phyloP scores from a whole-genome alignment of 35 echinoderm and acorn worm species.

The Apostichopus japonicus region DNA sequence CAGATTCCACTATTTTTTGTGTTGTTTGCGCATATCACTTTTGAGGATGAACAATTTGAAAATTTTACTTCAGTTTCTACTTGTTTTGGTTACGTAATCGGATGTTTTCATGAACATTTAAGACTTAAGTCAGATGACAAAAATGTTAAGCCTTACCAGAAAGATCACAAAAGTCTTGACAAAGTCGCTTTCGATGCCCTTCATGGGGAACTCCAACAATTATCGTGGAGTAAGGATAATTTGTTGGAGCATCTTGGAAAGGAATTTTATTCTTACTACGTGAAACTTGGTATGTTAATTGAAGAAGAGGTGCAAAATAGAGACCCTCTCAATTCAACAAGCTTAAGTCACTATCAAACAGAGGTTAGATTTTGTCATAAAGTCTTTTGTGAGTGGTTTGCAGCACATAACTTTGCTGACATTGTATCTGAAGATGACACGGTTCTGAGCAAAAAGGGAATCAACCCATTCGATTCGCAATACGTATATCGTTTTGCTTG shows the following conservation, averaged over 20 bases:
- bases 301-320: constrained; percentile 6
- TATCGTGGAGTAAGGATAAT: not conserved
- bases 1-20: not conserved
- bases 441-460: not conserved
- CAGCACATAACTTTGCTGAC: not conserved
- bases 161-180: not conserved
- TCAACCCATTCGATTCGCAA: not conserved
- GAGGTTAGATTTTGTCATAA: constrained; percentile 13
- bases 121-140: not conserved
- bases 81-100: not conserved
- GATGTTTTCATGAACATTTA: not conserved
- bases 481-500: constrained; percentile 9
- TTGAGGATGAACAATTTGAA: not conserved
- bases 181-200: not conserved
- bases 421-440: not conserved
- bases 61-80: not conserved
- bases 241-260: not conserved
- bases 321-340: not conserved
- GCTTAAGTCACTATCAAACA: not conserved
- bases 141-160: too few species aligned
- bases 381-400: constrained; percentile 14
- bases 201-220: not conserved
- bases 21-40: not conserved
- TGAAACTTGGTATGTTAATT: not conserved
- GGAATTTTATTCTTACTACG: not conserved